Conservation (phyloP, 2,113 vertebrate genomes). For the Odocoileus hemionus region DNA sequence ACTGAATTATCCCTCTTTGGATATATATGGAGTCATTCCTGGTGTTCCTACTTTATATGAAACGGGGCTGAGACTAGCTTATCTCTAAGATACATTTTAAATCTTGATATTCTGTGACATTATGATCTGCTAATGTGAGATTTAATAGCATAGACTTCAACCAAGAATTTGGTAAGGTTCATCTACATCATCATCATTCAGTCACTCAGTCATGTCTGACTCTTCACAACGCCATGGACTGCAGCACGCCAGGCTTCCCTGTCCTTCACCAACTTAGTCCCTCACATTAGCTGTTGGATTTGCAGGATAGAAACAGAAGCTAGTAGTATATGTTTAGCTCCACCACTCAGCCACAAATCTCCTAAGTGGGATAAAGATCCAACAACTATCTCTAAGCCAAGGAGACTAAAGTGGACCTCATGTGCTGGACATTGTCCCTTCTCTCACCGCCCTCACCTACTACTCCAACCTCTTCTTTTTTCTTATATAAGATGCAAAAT, state of each 20-base stretch:
- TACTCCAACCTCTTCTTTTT: conserved; percentile 8
- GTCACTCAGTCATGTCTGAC: not conserved
- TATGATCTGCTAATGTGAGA: not conserved
- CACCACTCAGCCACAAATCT: not conserved
- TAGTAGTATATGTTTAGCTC: not conserved
- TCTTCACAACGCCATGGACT: not conserved
- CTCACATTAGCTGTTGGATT: not conserved
- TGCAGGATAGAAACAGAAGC: conserved; percentile 20
- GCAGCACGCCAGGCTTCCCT: not conserved
- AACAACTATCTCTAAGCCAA: not conserved
- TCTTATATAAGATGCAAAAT: not conserved
- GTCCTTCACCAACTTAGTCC: not conserved
- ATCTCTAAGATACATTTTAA: not conserved
- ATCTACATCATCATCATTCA: not conserved
- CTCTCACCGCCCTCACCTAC: not conserved
- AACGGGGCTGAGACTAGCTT: not conserved
- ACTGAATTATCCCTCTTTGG: not conserved
- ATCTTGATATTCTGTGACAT: not conserved
- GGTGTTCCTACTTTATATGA: not conserved
- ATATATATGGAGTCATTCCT: not conserved
- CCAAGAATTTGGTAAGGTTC: not conserved
- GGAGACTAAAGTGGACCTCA: not conserved
- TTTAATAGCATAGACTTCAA: conserved; percentile 1
- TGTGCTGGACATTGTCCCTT: not conserved
- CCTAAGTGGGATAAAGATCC: not conserved